Base-by-base conservation (phyloP, 2,888 invertebrate species). In the Melipona bicolor region DNA sequence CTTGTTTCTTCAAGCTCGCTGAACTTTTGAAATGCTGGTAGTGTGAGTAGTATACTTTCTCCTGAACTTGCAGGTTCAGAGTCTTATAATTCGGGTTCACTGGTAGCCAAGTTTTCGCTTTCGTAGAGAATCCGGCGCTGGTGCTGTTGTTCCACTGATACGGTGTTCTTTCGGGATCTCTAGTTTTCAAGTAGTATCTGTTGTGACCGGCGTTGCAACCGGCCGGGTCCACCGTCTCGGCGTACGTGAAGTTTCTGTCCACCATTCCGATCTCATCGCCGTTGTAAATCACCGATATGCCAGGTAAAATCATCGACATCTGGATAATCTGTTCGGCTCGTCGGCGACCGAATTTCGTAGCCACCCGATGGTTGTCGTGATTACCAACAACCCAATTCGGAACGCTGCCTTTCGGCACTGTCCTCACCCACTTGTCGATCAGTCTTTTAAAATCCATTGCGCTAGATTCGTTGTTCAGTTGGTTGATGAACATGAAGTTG, bases 241-340 rank as follows among this genome's bases (percentile, higher is more conserved):
- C 94, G 95, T 96, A 97, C 9, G 95, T 95, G 24, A 97, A 95
- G 90, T 94, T 93, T 0, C 92, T 92, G 91, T 97, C 96, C 0
- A 95, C 95, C 97, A 98, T 97, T 15, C 97, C 98, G 77, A 98
- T 96, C 93, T 98, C 98, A 92, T 98, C 98, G 0, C 98, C 98
- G 90, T 98, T 97, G 94, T 98, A 97, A 36, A 96, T 95, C 27
- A 96, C 94, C 9, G 96, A 95, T 0, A 96, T 95, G 13, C 97
- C 97, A 0, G 96, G 96, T 62, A 97, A 92, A 19, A 96, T 94
- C 92, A 96, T 94, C 83, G 96, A 94, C 73, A 97, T 91, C 96
- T 96, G 96, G 88, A 95, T 95, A 52, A 96, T 91, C 43, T 95
- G 95, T 90, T 96, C 96, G 2, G 95, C 94, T 54, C 95, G 93